Evolutionary conservation across 2,113 vertebrate species (phyloP).

Genomic region (Condylura cristata): DNA sequence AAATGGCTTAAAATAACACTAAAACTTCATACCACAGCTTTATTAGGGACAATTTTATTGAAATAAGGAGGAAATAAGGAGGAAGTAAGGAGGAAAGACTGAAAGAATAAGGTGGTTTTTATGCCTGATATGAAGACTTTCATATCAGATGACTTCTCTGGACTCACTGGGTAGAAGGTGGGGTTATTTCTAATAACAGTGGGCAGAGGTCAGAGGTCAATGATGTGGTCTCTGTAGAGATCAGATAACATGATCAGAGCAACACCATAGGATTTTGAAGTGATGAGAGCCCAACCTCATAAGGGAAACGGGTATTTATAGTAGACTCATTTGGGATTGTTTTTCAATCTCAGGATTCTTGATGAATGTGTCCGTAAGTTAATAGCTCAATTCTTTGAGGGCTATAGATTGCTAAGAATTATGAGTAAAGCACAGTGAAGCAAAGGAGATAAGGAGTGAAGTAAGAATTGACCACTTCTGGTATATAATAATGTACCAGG

Average conservation of each 20-base stretch:
- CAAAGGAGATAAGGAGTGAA: neutral
- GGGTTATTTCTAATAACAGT: neutral
- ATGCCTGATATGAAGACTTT: neutral
- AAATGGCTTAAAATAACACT: slow-evolving; percentile 17
- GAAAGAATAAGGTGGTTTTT: neutral
- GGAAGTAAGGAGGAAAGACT: neutral
- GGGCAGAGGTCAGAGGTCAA: neutral
- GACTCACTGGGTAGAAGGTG: neutral
- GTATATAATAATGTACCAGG: neutral
- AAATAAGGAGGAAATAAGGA: neutral
- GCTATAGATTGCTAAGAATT: neutral
- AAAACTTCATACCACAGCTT: neutral
- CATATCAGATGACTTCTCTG: neutral
- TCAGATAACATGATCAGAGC: neutral
- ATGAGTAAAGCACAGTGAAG: neutral
- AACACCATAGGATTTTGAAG: neutral
- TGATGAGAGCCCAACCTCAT: neutral
- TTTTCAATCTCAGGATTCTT: neutral
- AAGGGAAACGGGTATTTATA: neutral
- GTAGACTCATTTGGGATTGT: neutral
- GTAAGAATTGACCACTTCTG: neutral
- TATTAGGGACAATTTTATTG: neutral
- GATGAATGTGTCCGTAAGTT: neutral
- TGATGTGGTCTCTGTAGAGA: neutral
- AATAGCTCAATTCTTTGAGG: neutral